Base-by-base conservation (phyloP, 2,888 invertebrate species). In the Diarsia brunnea region DNA sequence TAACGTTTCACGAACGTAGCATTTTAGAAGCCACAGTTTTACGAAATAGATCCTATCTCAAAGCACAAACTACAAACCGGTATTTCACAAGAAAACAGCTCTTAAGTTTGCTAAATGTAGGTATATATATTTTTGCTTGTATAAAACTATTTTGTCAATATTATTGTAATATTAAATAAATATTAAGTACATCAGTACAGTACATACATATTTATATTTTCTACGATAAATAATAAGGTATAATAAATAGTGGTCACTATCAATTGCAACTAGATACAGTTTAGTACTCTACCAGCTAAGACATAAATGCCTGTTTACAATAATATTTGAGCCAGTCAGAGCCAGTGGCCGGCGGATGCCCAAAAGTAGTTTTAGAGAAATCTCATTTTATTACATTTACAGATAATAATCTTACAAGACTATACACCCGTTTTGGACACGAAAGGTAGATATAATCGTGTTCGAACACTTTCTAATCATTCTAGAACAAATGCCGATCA, bases 211-310 rank as follows among this genome's bases (percentile, higher is more conserved):
- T n/a, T 19, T 24, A 31, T 49, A 61, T 78, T 47, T 31, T 11
- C 5, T 75, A 77, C 12, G 68, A 60, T 77, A 60, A 75, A 60
- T 75, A 67, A 58, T 51, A 47, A 53, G n/a, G 0, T 16, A 76
- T 45, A 51, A 58, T 64, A 79, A 64, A 80, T 64, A 64, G 16
- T 43, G n/a, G 21, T 31, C 43, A 55, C 64, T 47, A 63, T 76
- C 14, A 55, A 69, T 43, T 63, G 47, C 21, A 21, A 69, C 31
- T 76, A 78, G 12, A 55, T 77, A 63, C 43, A 49, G 11, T 69
- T 31, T 49, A 31, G 27, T 79, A 53, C 2, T 58, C 24, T 61
- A 75, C 24, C 11, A 58, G 12, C 31, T 53, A 58, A 61, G 65
- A 47, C 43, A 53, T 10, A 45, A 43, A 24, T 16, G 19, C 38